Conservation (phyloP, 2,113 vertebrate species). For the Prionailurus bengalensis region DNA sequence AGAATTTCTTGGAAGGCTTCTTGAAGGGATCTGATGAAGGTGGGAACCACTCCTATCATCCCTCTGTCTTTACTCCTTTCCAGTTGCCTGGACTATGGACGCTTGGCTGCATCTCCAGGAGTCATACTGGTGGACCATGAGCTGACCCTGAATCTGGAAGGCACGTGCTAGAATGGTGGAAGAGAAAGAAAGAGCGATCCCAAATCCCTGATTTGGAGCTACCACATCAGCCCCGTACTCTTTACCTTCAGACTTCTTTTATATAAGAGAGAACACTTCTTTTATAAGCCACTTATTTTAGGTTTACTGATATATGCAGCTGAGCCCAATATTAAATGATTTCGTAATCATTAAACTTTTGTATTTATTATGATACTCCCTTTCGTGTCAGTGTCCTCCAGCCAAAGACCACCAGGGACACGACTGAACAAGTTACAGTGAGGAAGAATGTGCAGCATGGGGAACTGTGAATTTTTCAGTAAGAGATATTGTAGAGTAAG, state of each 20-base stretch:
- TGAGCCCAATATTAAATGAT: background rate
- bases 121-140: background rate
- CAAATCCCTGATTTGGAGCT: background rate
- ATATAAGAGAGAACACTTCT: background rate
- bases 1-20: background rate
- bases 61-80: background rate
- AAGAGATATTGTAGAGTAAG: background rate
- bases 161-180: background rate
- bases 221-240: background rate
- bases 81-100: background rate
- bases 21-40: background rate
- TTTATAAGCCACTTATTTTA: background rate
- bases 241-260: background rate
- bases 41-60: background rate
- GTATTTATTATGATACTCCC: background rate
- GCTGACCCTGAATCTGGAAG: background rate
- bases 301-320: background rate
- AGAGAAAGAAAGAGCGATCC: background rate
- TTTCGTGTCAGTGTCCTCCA: background rate
- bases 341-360: background rate
- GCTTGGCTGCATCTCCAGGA: background rate
- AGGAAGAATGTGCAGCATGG: background rate
- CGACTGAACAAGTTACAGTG: background rate
- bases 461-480: background rate
- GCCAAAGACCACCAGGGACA: background rate